A percentile compares a stretch with the other conserved stretches of the same genome.
phyloP scores from a whole-genome alignment of 2,888 invertebrate species.

The Pterobdella sp. region DNA sequence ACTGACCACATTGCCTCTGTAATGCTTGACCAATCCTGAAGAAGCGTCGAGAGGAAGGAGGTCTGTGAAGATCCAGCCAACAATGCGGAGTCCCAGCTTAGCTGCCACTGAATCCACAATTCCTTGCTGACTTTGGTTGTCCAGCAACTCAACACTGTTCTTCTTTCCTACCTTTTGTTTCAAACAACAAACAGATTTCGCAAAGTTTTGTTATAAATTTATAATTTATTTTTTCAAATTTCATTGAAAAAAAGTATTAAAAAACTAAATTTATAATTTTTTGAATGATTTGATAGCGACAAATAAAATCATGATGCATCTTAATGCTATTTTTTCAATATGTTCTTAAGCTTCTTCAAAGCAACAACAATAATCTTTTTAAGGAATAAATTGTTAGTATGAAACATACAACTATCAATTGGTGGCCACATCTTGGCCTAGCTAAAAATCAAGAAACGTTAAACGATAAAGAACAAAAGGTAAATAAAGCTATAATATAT shows the following conservation, averaged over 20 bases:
- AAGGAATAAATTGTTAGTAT: too few relatives aligned
- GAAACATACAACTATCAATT: too few relatives aligned
- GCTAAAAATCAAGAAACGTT: too few relatives aligned
- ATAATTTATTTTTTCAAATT: neutral
- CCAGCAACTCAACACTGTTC: slow-evolving; percentile 55
- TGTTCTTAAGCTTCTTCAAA: too few relatives aligned
- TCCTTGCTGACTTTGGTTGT: slow-evolving; percentile 59
- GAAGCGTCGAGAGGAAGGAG: slow-evolving; percentile 74
- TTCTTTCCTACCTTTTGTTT: slow-evolving; percentile 35
- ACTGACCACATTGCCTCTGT: slow-evolving; percentile 58
- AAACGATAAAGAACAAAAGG: too few relatives aligned
- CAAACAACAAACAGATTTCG: neutral
- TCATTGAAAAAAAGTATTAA: too few relatives aligned
- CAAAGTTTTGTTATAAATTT: neutral
- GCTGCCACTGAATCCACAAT: slow-evolving; percentile 69
- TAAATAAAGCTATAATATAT: neutral
- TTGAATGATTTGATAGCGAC: too few relatives aligned
- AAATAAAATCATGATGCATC: too few relatives aligned
- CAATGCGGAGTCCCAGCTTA: slow-evolving; percentile 67
- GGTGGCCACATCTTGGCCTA: too few relatives aligned
- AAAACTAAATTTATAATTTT: too few relatives aligned
- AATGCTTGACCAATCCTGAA: slow-evolving; percentile 65
- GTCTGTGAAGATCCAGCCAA: slow-evolving; percentile 99
- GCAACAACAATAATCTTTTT: too few relatives aligned
- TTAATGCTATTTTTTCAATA: too few relatives aligned